These are phyloP conservation scores for Trachymyrmex cornetzi DNA, from an alignment of 1,140 invertebrate genomes.

Conservation along the genomic window DNA sequence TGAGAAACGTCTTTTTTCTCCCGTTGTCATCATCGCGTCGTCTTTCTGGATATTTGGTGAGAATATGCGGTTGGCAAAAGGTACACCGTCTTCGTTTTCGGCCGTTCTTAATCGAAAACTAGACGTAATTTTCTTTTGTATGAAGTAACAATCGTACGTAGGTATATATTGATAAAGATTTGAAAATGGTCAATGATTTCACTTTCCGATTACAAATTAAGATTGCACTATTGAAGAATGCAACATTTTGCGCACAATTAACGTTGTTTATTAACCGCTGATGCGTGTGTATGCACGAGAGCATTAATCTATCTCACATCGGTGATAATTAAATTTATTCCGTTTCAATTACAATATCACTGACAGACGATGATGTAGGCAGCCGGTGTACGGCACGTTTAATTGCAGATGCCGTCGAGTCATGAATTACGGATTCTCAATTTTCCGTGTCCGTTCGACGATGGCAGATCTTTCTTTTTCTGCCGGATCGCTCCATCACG, in stretches of 20 bases:
- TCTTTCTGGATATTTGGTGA: slow-evolving; percentile 69
- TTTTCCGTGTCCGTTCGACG: slow-evolving; percentile 28
- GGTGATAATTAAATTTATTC: slow-evolving; percentile 60
- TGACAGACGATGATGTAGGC: slow-evolving; percentile 28
- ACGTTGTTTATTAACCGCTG: slow-evolving; percentile 1
- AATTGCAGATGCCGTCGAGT: slow-evolving; percentile 29
- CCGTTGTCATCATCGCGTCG: slow-evolving; percentile 70
- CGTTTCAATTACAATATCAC: slow-evolving; percentile 62
- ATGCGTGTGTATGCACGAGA: background rate
- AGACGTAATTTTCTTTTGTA: background rate
- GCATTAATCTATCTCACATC: slow-evolving; percentile 57
- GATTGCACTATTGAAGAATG: background rate
- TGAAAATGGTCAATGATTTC: background rate
- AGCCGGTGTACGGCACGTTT: slow-evolving; percentile 27
- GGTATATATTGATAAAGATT: background rate
- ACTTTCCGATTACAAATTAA: slow-evolving; percentile 14
- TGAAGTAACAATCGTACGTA: background rate
- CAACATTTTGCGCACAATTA: slow-evolving; percentile 8
- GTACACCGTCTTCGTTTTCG: slow-evolving; percentile 21
- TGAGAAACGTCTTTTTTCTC: slow-evolving; percentile 79
- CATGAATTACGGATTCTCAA: slow-evolving; percentile 47
- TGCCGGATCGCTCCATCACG: slow-evolving; percentile 5
- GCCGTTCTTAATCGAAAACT: slow-evolving; percentile 45
- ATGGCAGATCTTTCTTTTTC: background rate
- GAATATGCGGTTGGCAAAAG: slow-evolving; percentile 12